These are phyloP conservation scores for Molorchus minor DNA, from an alignment of 2,888 invertebrate genomes.

Conservation along the genomic window DNA sequence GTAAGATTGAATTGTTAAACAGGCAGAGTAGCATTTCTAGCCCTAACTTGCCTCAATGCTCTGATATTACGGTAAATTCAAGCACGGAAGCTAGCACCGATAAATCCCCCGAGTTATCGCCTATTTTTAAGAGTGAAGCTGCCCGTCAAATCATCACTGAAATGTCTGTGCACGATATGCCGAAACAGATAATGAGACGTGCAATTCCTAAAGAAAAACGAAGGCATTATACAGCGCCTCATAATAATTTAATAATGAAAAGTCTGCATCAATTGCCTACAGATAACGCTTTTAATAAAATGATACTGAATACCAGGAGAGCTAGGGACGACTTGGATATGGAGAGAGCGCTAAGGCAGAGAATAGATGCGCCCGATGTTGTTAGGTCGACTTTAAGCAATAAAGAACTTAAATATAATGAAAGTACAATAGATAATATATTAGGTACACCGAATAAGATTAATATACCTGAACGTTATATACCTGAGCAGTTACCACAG, in stretches of 20 bases:
- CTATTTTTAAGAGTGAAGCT: conserved; percentile 87
- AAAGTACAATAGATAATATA: conserved; percentile 86
- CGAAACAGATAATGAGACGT: conserved; percentile 64
- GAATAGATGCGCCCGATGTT: conserved; percentile 84
- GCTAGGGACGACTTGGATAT: conserved; percentile 87
- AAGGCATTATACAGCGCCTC: conserved; percentile 87
- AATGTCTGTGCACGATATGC: conserved; percentile 65
- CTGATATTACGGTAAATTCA: conserved; percentile 41
- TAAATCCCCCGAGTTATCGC: conserved; percentile 72
- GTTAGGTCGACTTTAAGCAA: conserved; percentile 81
- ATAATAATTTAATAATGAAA: conserved; percentile 62
- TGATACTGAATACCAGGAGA: conserved; percentile 63
- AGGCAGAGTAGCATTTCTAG: conserved; percentile 51
- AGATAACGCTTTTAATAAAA: conserved; percentile 53
- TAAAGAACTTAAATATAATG: conserved; percentile 74
- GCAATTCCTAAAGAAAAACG: conserved; percentile 84
- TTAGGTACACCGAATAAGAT: conserved; percentile 90
- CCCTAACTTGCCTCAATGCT: conserved; percentile 51
- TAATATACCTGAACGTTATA: conserved; percentile 89
- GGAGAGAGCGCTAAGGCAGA: conserved; percentile 81
- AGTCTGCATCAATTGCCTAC: conserved; percentile 56
- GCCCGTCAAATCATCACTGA: conserved; percentile 87
- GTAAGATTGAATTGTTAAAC: conserved; percentile 44
- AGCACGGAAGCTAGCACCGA: conserved; percentile 49
- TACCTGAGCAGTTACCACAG: conserved; percentile 90